Percentiles rank a stretch among this genome's conserved stretches.
Conservation (phyloP, 92 coral and sea anemone species). For the Porites cylindrica region DNA sequence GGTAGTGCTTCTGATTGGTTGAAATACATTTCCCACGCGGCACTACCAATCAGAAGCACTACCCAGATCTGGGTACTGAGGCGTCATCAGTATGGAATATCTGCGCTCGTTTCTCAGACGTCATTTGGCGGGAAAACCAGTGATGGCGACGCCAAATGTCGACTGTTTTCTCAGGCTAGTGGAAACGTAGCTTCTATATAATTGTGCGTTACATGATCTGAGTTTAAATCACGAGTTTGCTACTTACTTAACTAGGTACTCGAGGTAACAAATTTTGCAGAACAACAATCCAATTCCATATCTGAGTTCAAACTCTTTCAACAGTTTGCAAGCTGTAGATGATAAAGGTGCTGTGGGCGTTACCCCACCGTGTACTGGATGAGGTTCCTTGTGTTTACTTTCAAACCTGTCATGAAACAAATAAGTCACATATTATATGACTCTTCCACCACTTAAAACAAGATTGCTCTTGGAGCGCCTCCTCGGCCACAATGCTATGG, state of each 20-base stretch:
- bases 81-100: too few relatives aligned
- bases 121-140: too few relatives aligned
- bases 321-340: conserved; percentile 76
- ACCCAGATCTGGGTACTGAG: too few relatives aligned
- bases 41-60: too few relatives aligned
- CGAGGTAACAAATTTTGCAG: conserved; percentile 76
- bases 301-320: conserved; percentile 89
- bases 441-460: background rate
- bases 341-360: conserved; percentile 85
- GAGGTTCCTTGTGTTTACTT: conserved; percentile 57
- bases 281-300: conserved; percentile 87
- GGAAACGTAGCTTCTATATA: too few relatives aligned
- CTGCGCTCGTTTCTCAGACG: too few relatives aligned
- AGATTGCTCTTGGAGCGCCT: too few relatives aligned
- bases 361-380: conserved; percentile 69
- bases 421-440: background rate
- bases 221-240: background rate
- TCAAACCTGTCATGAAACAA: conserved; percentile 45
- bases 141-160: too few relatives aligned
- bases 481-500: too few relatives aligned
- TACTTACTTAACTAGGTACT: conserved; percentile 85
- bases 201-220: background rate
- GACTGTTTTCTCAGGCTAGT: too few relatives aligned
- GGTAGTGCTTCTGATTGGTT: too few relatives aligned
- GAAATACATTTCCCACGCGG: too few relatives aligned